A percentile compares a stretch with the other conserved stretches of the same genome.
Conservation (phyloP, 2,797 vertebrate genomes). For the Myotis findleyi region DNA sequence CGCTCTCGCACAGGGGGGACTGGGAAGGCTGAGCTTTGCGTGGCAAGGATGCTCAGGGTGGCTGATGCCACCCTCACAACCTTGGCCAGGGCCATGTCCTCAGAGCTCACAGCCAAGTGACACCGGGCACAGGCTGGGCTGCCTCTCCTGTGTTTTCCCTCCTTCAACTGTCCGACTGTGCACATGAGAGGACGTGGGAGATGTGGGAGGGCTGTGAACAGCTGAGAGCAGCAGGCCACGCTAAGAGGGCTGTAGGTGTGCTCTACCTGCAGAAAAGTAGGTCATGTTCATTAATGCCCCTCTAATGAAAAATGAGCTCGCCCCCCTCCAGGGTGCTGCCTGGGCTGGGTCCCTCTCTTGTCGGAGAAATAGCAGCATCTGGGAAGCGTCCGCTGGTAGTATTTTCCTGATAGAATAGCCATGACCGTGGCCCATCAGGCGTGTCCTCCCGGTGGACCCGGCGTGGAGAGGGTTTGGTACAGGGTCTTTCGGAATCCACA, state of each 20-base stretch:
- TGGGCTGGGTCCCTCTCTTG: neutral
- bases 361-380: neutral
- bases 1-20: neutral
- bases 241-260: neutral
- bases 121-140: neutral
- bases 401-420: neutral
- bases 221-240: neutral
- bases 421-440: rapidly evolving
- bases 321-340: neutral
- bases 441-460: no score
- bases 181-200: neutral
- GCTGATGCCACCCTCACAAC: neutral
- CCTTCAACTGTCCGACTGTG: no score
- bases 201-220: neutral
- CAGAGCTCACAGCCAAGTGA: neutral
- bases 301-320: neutral
- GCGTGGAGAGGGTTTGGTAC: rapidly evolving
- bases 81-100: neutral
- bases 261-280: neutral
- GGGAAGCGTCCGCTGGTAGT: neutral
- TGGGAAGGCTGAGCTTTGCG: neutral
- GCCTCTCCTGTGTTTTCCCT: neutral
- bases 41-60: neutral
- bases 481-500: neutral
- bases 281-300: rapidly evolving